A percentile compares a stretch with the other conserved stretches of the same genome.
Conservation (phyloP, 2,888 invertebrate genomes). For the Ophion ventricosus region DNA sequence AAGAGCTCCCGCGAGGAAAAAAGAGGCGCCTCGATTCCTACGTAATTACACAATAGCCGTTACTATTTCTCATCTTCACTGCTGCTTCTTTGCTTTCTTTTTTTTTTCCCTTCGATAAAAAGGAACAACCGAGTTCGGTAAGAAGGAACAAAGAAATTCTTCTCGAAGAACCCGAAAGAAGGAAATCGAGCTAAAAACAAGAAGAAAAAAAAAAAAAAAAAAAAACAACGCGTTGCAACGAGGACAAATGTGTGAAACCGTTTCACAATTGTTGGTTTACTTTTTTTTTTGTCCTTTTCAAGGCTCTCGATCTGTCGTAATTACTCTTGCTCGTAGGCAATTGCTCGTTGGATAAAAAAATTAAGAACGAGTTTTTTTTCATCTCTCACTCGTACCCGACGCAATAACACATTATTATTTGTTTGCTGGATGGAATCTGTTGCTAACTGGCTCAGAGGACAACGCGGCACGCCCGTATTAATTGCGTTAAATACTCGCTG, state of each 20-base stretch:
- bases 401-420: slow-evolving; percentile 46
- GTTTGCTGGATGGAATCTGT: slow-evolving; percentile 78
- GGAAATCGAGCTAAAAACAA: background rate
- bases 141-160: background rate
- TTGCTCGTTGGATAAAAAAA: slow-evolving; percentile 20
- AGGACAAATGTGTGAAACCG: slow-evolving; percentile 74
- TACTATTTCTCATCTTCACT: slow-evolving; percentile 32
- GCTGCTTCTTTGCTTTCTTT: slow-evolving; percentile 39
- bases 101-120: slow-evolving; percentile 31
- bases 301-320: slow-evolving; percentile 48
- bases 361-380: background rate
- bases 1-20: slow-evolving; percentile 56
- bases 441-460: slow-evolving; percentile 74
- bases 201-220: slow-evolving; percentile 68
- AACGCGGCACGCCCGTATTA: slow-evolving; percentile 69
- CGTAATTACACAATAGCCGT: slow-evolving; percentile 45
- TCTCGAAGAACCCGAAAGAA: background rate
- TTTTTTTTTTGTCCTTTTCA: slow-evolving; percentile 12
- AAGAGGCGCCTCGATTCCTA: slow-evolving; percentile 40
- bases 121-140: no score
- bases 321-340: slow-evolving; percentile 12
- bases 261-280: background rate
- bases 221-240: slow-evolving; percentile 71
- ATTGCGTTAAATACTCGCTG: no score
- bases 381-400: background rate